Conservation (phyloP, 1,140 invertebrate species). For the Manduca sexta region DNA sequence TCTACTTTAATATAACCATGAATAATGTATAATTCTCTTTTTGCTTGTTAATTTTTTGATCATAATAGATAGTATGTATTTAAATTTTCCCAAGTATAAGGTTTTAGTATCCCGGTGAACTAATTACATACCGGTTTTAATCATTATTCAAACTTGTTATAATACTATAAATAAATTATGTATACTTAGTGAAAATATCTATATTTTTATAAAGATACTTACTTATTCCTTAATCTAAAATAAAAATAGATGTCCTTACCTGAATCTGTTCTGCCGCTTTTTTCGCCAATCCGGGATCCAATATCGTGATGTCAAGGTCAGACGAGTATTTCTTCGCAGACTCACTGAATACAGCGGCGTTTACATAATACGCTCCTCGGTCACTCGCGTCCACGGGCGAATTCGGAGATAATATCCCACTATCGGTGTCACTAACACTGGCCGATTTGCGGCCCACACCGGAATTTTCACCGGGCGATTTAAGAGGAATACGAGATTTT, state of each 20-base stretch:
- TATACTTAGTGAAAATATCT: too few species aligned
- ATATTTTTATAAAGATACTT: too few species aligned
- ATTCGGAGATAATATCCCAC: conserved; percentile 75
- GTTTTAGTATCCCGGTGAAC: too few species aligned
- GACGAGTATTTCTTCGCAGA: conserved; percentile 42
- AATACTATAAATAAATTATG: too few species aligned
- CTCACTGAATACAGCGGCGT: conserved; percentile 54
- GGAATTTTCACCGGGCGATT: conserved; percentile 49
- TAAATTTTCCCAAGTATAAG: too few species aligned
- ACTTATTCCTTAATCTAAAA: too few species aligned
- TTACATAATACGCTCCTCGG: conserved; percentile 52
- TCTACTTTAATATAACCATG: conserved; percentile 5
- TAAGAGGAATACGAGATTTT: conserved; percentile 48
- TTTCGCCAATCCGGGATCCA: conserved; percentile 54
- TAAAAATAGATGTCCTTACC: conserved; percentile 28
- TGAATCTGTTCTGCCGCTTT: conserved; percentile 64
- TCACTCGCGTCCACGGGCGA: conserved; percentile 68
- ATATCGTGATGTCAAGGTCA: conserved; percentile 52
- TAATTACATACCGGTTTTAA: too few species aligned
- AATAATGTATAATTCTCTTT: too few species aligned
- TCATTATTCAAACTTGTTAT: too few species aligned
- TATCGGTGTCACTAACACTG: conserved; percentile 74
- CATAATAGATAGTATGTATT: too few species aligned
- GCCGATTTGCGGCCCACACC: conserved; percentile 37
- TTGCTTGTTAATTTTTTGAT: too few species aligned